Evolutionary conservation across 2,888 invertebrate genomes (phyloP).

Genomic region (Tetramorium bicarinatum): DNA sequence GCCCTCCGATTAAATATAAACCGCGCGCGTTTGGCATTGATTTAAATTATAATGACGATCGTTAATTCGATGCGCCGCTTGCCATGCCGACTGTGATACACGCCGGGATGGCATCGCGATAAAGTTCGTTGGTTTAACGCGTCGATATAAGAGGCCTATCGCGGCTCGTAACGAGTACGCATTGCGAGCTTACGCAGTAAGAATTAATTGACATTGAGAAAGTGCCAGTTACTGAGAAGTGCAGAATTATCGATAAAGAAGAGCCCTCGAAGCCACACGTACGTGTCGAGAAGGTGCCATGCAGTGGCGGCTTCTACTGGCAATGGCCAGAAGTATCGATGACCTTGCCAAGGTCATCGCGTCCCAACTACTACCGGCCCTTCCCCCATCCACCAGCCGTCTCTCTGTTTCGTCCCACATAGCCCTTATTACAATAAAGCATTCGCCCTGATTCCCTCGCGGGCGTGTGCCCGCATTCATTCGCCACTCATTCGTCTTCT

Average conservation of each 20-base stretch:
- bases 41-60: constrained; percentile 46
- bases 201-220: constrained; percentile 50
- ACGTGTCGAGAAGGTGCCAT: constrained; percentile 58
- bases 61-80: constrained; percentile 23
- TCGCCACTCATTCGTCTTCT: constrained; percentile 74
- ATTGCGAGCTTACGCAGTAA: constrained; percentile 5
- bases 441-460: constrained; percentile 78
- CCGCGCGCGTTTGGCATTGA: constrained; percentile 9
- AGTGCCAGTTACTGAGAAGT: constrained; percentile 31
- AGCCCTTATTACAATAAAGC: constrained; percentile 82
- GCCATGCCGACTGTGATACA: constrained; percentile 4
- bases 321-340: constrained; percentile 82
- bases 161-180: constrained; percentile 11
- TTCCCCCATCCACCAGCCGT: constrained; percentile 65
- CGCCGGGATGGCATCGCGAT: not conserved
- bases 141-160: constrained; percentile 25
- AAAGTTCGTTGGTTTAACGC: constrained; percentile 38
- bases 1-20: constrained; percentile 24
- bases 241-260: constrained; percentile 77
- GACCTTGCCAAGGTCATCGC: constrained; percentile 85
- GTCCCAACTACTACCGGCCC: constrained; percentile 79
- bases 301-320: constrained; percentile 82
- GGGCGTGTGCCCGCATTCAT: constrained; percentile 78
- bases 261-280: constrained; percentile 56
- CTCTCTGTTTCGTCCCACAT: constrained; percentile 63